Base-by-base conservation (phyloP, 2,113 vertebrate species). In the Cygnus atratus region DNA sequence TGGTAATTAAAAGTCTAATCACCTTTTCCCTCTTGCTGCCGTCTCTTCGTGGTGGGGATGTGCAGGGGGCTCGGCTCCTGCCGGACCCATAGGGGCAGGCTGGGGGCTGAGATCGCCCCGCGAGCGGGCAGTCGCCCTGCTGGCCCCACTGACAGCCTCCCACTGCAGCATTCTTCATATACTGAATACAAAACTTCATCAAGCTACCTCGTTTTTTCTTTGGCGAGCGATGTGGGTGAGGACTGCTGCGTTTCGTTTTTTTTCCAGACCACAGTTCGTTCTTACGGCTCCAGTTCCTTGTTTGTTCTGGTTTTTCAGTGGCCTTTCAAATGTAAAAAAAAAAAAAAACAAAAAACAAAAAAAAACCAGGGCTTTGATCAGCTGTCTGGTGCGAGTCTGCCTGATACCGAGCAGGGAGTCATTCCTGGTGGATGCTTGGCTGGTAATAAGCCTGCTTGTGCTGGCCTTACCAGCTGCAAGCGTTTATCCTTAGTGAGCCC, bases 1-100 rank as follows among this genome's bases (percentile, higher is more conserved):
- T 72, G 65, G 86, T 81, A 79, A 87, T 94, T 84, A 90, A 77
- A 78, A 91, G 58, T 28, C 66, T 62, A 35, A 91, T 94, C 92
- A 57, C 65, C 62, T 92, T 77, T 88, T 94, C 48, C 21, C 58
- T 87, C 43, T 50, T 11, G 16, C 37, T 7, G 5, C 46, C 48
- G 3, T 35, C 39, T 66, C 25, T 55, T 10, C 68, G 0, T 22
- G 73, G 43, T 0, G 4, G 29, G 58, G 71, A 14, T 3, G 29
- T 3, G 76, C 52, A 1, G 71, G 24, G 73, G 16, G 9, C 12
- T 4, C 21, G 15, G 41, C 29, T 6, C 7, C 8, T 67, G 71
- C 83, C 29, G 85, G 76, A 12, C 31, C 63, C 7, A 68, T 4
- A 7, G 3, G 8, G 43, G 61, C 35, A 3, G 9, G 9, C 37